phyloP scores from a whole-genome alignment of 2,888 invertebrate species.

The Ctena decussata region DNA sequence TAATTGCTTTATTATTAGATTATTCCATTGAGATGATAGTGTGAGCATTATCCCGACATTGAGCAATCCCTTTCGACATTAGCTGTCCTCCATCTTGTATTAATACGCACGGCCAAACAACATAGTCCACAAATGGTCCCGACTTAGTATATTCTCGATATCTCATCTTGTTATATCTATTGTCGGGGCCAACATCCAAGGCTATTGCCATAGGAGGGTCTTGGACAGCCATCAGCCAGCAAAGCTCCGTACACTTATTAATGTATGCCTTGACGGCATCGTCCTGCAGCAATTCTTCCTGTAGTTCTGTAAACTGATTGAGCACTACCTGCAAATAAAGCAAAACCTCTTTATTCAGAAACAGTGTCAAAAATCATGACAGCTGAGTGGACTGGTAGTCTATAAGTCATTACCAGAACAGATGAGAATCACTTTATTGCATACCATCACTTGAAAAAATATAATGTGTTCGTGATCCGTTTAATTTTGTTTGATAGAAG shows the following conservation, averaged over 20 bases:
- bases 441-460: too few species aligned
- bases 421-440: too few species aligned
- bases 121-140: not conserved
- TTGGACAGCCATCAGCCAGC: slow-evolving; percentile 9
- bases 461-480: too few species aligned
- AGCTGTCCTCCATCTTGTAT: not conserved
- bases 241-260: not conserved
- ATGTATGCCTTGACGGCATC: not conserved
- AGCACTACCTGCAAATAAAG: not conserved
- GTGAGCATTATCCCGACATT: not conserved
- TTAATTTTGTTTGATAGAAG: too few species aligned
- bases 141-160: not conserved
- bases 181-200: not conserved
- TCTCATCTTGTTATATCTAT: not conserved
- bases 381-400: too few species aligned
- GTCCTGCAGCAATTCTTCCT: not conserved
- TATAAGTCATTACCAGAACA: too few species aligned
- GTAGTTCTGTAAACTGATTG: not conserved
- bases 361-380: too few species aligned
- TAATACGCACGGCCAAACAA: slow-evolving; percentile 6
- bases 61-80: slow-evolving; percentile 4
- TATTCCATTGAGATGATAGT: not conserved
- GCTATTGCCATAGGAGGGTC: not conserved
- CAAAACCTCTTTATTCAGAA: too few species aligned
- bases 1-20: too few species aligned